phyloP scores from a whole-genome alignment of 1,140 invertebrate species.

The Cherax quadricarinatus region DNA sequence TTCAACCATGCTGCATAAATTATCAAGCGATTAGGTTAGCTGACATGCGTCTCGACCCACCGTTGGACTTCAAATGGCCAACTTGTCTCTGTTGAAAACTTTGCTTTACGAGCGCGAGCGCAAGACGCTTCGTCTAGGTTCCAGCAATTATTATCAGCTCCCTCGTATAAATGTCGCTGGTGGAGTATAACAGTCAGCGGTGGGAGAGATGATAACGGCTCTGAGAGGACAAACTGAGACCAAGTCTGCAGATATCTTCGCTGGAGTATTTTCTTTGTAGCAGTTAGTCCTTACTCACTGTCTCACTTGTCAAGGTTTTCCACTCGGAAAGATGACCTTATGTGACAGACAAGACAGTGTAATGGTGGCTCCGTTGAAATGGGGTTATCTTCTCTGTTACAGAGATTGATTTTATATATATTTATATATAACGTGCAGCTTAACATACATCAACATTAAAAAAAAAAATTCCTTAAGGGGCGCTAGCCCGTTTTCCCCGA shows the following conservation, averaged over 20 bases:
- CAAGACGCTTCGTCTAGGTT: background rate
- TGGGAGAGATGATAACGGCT: background rate
- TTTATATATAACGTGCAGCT: too few relatives aligned
- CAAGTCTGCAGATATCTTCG: background rate
- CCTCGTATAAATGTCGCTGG: background rate
- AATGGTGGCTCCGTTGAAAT: background rate
- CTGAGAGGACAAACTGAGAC: background rate
- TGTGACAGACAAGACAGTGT: background rate
- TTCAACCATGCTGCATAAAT: background rate
- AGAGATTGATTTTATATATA: too few relatives aligned
- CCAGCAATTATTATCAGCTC: slow-evolving; percentile 1
- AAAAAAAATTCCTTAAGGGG: too few relatives aligned
- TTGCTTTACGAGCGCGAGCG: background rate
- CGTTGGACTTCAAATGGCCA: slow-evolving; percentile 2
- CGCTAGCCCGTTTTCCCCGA: too few relatives aligned
- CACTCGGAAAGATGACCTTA: background rate
- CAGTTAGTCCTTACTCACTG: background rate
- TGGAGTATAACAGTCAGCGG: background rate
- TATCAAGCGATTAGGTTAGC: background rate
- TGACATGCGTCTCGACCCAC: background rate
- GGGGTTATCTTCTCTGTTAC: too few relatives aligned
- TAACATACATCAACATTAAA: too few relatives aligned
- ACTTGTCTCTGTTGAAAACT: background rate
- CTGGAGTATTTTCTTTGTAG: background rate
- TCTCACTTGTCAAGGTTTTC: background rate